Evolutionary conservation across 2,113 vertebrate species (phyloP), one percentile per base, ranked within the genome.

Genomic region (Chitala chitala): DNA sequence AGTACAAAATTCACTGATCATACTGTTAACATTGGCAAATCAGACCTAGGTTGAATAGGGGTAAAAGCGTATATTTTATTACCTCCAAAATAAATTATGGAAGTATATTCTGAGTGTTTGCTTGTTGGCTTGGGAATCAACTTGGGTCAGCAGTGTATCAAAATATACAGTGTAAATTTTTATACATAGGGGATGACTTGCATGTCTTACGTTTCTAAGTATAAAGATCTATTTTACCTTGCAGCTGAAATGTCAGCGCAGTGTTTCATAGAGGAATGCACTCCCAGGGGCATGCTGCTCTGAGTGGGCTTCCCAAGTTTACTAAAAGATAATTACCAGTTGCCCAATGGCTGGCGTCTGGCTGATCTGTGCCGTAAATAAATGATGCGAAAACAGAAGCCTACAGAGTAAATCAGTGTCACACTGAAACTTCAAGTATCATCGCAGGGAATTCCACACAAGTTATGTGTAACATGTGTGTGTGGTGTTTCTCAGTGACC

Each of bases 261-360:
- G 20, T 13, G 76, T 63, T 68, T 76, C 31, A 69, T 20, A 55
- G 31, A 75, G 63, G 76, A 79, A 78, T 78, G 76, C 6, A 26
- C 38, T 69, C 76, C 75, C 50, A 31, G 53, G 48, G 80, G 26
- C 44, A 63, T 29, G 55, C 42, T 75, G 48, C 59, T 53, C 20
- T 64, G 13, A 46, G n/a, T 55, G 58, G 48, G 72, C 56, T 75
- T 71, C 71, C 50, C 68, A 66, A 55, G 72, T 50, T 75, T 68
- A 48, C 59, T 24, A 56, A 70, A 46, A 48, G 56, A 44, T 78
- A 42, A 69, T 59, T 69, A 68, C 20, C 42, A 42, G 56, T 77
- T 68, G 65, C 64, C 54, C 48, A 24, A 42, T 55, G 69, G 51
- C 48, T 46, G 69, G 54, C 12, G 54, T 66, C 55, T 58, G 55